Evolutionary conservation across 2,113 vertebrate species (phyloP).

Genomic region (Tricholaema leucomelas): DNA sequence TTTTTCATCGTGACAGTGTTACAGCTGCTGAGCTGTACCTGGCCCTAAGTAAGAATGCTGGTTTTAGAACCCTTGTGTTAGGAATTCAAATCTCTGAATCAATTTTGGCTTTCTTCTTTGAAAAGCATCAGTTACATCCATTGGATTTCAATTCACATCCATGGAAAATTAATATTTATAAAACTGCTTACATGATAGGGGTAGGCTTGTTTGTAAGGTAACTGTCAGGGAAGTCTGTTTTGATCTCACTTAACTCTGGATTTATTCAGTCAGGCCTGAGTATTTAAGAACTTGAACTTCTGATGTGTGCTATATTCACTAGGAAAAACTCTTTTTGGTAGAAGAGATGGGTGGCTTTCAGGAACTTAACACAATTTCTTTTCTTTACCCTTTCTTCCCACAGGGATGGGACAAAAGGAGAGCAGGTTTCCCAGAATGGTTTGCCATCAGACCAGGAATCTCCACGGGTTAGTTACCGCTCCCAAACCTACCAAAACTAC

Average conservation of each 20-base stretch:
- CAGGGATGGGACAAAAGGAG: conserved; percentile 86
- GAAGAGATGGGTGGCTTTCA: background rate
- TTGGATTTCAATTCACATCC: rapidly evolving
- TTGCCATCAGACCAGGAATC: conserved; percentile 91
- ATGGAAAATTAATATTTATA: background rate
- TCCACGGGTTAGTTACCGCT: conserved; percentile 96
- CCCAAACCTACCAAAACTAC: conserved; percentile 96
- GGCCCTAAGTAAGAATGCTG: background rate
- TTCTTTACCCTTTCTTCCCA: background rate
- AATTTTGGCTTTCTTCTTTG: background rate
- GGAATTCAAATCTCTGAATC: background rate
- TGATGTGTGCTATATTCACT: background rate
- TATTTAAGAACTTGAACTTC: background rate
- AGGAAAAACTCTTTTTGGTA: background rate
- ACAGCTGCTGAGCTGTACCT: background rate
- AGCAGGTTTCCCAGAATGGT: conserved; percentile 88
- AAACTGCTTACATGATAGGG: background rate
- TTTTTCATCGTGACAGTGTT: background rate
- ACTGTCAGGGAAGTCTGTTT: background rate
- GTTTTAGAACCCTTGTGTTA: background rate
- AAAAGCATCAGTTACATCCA: background rate
- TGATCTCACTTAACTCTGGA: background rate
- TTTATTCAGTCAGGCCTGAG: background rate
- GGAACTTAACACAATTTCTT: background rate
- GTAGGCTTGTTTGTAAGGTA: background rate